Evolutionary conservation across 1,140 invertebrate species (phyloP).

Genomic region (Pseudomyrmex gracilis): DNA sequence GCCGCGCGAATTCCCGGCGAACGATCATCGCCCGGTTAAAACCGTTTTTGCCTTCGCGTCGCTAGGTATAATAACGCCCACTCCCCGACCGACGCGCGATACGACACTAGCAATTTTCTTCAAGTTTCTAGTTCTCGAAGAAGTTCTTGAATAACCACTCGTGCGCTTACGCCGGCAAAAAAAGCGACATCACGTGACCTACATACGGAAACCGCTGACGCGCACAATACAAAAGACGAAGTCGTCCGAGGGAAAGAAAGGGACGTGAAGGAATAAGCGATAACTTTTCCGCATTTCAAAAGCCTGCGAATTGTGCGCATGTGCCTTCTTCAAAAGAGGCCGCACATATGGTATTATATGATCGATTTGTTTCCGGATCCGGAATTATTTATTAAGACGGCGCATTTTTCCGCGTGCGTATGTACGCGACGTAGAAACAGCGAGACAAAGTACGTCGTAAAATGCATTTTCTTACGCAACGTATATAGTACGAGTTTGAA

Average conservation of each 20-base stretch:
- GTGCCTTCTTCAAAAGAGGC: background rate
- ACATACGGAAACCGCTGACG: constrained; percentile 49
- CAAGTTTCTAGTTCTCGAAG: constrained; percentile 49
- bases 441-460: constrained; percentile 28
- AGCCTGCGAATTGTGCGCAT: background rate
- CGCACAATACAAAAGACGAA: constrained; percentile 50
- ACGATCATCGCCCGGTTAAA: constrained; percentile 28
- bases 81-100: background rate
- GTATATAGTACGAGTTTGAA: background rate
- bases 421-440: background rate
- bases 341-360: background rate
- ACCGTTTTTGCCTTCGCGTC: constrained; percentile 42
- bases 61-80: background rate
- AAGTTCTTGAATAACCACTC: constrained; percentile 51
- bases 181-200: constrained; percentile 23
- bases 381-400: constrained; percentile 48
- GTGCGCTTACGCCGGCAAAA: constrained; percentile 6
- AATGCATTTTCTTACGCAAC: constrained; percentile 29
- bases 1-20: constrained; percentile 32
- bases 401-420: background rate
- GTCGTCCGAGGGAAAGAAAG: background rate
- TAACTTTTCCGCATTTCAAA: constrained; percentile 20
- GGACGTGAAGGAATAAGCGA: background rate
- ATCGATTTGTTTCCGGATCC: constrained; percentile 36
- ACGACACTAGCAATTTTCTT: constrained; percentile 46